phyloP scores from a whole-genome alignment of 2,113 vertebrate genomes.

The Sitta europaea region DNA sequence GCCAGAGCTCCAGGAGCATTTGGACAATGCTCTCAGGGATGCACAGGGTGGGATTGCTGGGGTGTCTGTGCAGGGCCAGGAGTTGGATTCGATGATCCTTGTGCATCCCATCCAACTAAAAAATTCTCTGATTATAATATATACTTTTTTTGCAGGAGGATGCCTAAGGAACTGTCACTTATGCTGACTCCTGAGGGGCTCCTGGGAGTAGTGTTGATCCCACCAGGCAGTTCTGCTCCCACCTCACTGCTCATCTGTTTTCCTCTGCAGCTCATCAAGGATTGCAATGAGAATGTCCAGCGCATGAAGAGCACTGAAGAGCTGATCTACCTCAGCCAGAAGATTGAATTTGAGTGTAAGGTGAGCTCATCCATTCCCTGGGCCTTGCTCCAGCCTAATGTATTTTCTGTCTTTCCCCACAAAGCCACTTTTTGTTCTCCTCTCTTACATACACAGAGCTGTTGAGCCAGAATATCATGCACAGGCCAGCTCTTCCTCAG shows the following conservation, averaged over 20 bases:
- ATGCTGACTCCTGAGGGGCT: not conserved
- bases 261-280: slow-evolving; percentile 84
- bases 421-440: not conserved
- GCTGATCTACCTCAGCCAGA: slow-evolving; percentile 89
- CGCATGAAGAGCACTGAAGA: slow-evolving; percentile 95
- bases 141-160: not conserved
- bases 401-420: not conserved
- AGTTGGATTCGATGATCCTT: not conserved
- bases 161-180: not conserved
- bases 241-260: not conserved
- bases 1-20: not conserved
- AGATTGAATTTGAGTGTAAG: slow-evolving; percentile 94
- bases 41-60: not conserved
- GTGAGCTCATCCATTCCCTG: slow-evolving; percentile 61
- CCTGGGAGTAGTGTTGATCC: not conserved
- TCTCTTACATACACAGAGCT: not conserved
- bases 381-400: not conserved
- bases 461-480: not conserved
- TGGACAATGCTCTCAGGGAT: not conserved
- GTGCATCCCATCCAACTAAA: not conserved
- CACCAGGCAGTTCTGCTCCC: not conserved
- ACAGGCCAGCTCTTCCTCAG: not conserved
- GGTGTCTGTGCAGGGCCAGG: not conserved
- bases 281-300: slow-evolving; percentile 92
- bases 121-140: not conserved